Percentiles rank a stretch among this genome's conserved stretches.
phyloP scores from a whole-genome alignment of 1,140 invertebrate genomes.

The Halictus rubicundus region DNA sequence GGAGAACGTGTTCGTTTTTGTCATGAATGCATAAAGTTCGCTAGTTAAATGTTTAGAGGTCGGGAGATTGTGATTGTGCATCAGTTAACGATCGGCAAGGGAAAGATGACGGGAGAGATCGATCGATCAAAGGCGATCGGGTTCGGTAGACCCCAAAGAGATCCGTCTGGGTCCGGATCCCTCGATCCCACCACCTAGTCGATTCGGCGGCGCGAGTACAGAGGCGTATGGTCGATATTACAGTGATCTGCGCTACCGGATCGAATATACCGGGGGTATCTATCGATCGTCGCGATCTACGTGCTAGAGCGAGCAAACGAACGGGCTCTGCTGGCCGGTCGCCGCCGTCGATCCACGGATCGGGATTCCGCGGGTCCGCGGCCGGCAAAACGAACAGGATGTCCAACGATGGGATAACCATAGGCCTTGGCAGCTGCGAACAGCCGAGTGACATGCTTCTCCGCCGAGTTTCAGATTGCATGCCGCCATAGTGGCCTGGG shows the following conservation, averaged over 20 bases:
- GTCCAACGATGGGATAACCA: conserved; percentile 67
- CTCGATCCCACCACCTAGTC: conserved; percentile 19
- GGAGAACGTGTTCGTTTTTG: too few relatives aligned
- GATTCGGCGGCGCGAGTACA: conserved; percentile 4
- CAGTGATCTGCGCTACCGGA: conserved; percentile 61
- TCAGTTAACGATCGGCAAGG: too few relatives aligned
- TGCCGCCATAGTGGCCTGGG: conserved; percentile 46
- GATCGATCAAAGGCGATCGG: conserved; percentile 40
- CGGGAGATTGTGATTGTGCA: too few relatives aligned
- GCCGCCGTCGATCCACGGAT: conserved; percentile 53
- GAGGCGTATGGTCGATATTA: conserved; percentile 53
- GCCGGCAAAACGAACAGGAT: conserved; percentile 42
- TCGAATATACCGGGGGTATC: conserved; percentile 2
- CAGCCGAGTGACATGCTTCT: conserved; percentile 68
- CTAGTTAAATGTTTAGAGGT: too few relatives aligned
- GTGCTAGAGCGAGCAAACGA: conserved; percentile 21
- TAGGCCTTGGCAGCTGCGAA: conserved; percentile 68
- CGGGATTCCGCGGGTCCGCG: conserved; percentile 55
- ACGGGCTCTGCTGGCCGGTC: neutral
- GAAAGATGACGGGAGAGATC: neutral
- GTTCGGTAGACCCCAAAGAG: conserved; percentile 29
- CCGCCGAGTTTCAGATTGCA: conserved; percentile 61
- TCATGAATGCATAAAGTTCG: too few relatives aligned
- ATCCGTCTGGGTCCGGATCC: conserved; percentile 9
- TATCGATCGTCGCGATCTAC: conserved; percentile 61